Base-by-base conservation (phyloP, 2,113 vertebrate genomes). In the Tringa solitaria region DNA sequence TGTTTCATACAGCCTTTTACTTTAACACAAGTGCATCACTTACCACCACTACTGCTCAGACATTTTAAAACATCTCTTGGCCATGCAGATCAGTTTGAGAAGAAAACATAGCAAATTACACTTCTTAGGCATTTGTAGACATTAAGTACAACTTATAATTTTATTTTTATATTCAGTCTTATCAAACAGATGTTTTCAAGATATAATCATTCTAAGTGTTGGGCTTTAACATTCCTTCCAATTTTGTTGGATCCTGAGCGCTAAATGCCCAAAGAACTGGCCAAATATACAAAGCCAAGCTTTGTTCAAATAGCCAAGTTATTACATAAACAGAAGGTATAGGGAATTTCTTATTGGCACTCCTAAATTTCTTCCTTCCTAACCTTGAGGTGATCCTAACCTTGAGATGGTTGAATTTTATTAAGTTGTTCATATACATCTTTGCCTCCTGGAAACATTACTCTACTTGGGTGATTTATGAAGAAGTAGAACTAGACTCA, bases 1-100 rank as follows among this genome's bases (percentile, higher is more conserved):
- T 98, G 97, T 97, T 97, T 97, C 96, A 96, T 93, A 98, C 70
- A 97, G 96, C 96, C 97, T 98, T 97, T 96, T 94, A 98, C 96
- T 95, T 97, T 74, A 97, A 97, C 97, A 97, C 92, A 60, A 97
- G 92, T 77, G 96, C 95, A 97, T 91, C 96, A 98, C 96, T 97
- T 86, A 98, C 96, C 97, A 98, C 95, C 96, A 97, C 96, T 86
- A 94, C 32, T 98, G 97, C 96, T 98, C 96, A 97, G 95, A 97
- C 56, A 94, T 88, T 95, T 97, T 93, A 97, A 96, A 97, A 91
- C 90, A 96, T 96, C 97, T 97, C 97, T 97, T 87, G 96, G 96
- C 96, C 98, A 98, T 97, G 97, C 97, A 97, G 90, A 96, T 93
- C 80, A 92, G 83, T 96, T 93, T 95, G 81, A 95, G 94, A 97